Base-by-base conservation (phyloP, 2,797 vertebrate species). In the Chloroceryle inda region DNA sequence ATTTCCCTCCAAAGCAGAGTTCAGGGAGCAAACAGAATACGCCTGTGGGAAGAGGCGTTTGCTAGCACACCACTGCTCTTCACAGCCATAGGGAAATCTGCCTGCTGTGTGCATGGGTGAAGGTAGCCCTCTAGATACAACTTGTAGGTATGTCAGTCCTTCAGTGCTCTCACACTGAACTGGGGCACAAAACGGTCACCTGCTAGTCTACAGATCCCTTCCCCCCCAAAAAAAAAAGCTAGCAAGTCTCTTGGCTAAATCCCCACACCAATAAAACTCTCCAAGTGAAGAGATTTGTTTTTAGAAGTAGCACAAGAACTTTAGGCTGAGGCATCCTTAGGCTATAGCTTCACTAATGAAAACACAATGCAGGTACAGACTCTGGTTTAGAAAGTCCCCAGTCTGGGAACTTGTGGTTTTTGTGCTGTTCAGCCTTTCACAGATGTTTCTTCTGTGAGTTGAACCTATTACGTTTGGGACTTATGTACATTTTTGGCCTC, bases 91-190 rank as follows among this genome's bases (percentile, higher is more conserved):
- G 40, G 90, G 88, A 92, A 87, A 68, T 72, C 90, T n/a, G 31
- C 95, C 95, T 94, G 88, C 89, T 96, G 68, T 64, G 86, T 86
- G 68, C 90, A 73, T n/a, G 96, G 96, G 90, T 92, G 88, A 91
- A 95, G 76, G 87, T 33, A 94, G 81, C 35, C 42, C 66, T 88
- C 66, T 47, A 89, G 58, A 69, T 45, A 84, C n/a, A 77, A 10
- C 84, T 90, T 73, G 14, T 42, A 55, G 42, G 42, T 58, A 40
- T 27, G 77, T 63, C 86, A 74, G 59, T 66, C 47, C 24, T 64
- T 89, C 62, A 33, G 21, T 21, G 52, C 16, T 61, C 31, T 56
- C 1, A 0, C 1, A 0, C 35, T 29, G 29, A 77, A 73, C 20
- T 23, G 37, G 24, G 42, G 53, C 44, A 49, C 42, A 66, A 77